Base-by-base conservation (phyloP, 2,888 invertebrate genomes). In the Coleophora deauratella region DNA sequence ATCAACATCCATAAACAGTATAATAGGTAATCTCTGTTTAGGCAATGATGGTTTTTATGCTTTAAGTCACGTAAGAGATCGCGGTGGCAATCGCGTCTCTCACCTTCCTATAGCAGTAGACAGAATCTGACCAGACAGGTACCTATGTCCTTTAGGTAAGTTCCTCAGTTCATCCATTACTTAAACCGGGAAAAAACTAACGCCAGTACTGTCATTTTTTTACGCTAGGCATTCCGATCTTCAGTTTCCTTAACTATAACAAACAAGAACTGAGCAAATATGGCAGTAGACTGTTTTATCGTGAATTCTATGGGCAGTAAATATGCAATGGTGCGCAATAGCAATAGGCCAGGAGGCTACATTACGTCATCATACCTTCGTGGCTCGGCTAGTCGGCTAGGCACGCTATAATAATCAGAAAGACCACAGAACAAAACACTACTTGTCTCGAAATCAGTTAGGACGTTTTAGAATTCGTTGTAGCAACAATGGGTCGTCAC, bases 291-390 rank as follows among this genome's bases (percentile, higher is more conserved):
- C 47, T 44, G 52, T 58, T 56, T 57, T 58, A 59, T 57, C 57
- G 52, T 48, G 50, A 57, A 62, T 58, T 66, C 67, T 67, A 65
- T 65, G 57, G 59, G 45, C 62, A 62, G 62, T 63, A 67, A 70
- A 71, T 72, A 69, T 70, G 68, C 70, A 68, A 59, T 63, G 53
- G 61, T 60, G 65, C 74, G 72, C 70, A 69, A 70, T 73, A 69
- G 72, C 70, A 69, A 70, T 73, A 69, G 61, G 63, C 61, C 43
- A 54, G 44, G 41, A 34, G 36, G 40, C 38, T 35, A 33, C 28
- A 63, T 78, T 75, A 73, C 78, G 76, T 79, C 78, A 79, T 71
- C 44, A 54, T 48, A 54, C 49, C 51, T 33, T 12, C 6, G 34
- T 9, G n/a, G 9, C 14, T 9, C 11, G 34, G n/a, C n/a, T 34